Evolutionary conservation across 2,888 invertebrate species (phyloP).

Genomic region (Neoascia interrupta): DNA sequence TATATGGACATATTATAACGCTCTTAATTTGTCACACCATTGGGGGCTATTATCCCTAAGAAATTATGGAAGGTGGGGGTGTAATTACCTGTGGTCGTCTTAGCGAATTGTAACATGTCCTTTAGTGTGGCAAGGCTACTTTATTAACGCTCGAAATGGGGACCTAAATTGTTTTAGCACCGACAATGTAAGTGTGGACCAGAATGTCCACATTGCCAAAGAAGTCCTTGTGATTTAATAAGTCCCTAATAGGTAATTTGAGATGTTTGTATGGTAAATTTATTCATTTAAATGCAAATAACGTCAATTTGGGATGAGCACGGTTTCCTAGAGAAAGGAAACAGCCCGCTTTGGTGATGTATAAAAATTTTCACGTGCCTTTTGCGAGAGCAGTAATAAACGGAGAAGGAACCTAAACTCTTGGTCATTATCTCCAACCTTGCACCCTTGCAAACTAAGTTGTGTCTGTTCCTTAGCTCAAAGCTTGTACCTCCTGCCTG

Average conservation of each 20-base stretch:
- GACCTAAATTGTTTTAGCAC: slow-evolving; percentile 35
- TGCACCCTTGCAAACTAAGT: too few relatives aligned
- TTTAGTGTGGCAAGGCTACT: background rate
- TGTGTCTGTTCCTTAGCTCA: too few relatives aligned
- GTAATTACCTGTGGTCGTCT: slow-evolving; percentile 13
- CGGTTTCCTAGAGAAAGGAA: too few relatives aligned
- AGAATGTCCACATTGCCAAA: background rate
- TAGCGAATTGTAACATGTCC: slow-evolving; percentile 15
- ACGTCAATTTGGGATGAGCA: too few relatives aligned
- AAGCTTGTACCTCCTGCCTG: too few relatives aligned
- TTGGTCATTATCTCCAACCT: too few relatives aligned
- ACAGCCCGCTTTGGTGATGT: too few relatives aligned
- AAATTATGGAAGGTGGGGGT: slow-evolving; percentile 2
- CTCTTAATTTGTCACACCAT: slow-evolving; percentile 32
- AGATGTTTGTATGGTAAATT: too few relatives aligned
- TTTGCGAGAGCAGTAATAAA: too few relatives aligned
- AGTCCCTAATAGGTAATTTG: slow-evolving; percentile 33
- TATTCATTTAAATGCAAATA: too few relatives aligned
- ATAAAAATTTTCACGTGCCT: too few relatives aligned
- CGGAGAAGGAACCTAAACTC: too few relatives aligned
- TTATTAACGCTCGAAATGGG: slow-evolving; percentile 9
- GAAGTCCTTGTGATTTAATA: slow-evolving; percentile 23
- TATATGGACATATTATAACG: background rate
- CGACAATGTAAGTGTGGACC: slow-evolving; percentile 8
- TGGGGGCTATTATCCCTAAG: background rate